Base-by-base conservation (phyloP, 2,888 invertebrate genomes). In the Pterostichus niger region DNA sequence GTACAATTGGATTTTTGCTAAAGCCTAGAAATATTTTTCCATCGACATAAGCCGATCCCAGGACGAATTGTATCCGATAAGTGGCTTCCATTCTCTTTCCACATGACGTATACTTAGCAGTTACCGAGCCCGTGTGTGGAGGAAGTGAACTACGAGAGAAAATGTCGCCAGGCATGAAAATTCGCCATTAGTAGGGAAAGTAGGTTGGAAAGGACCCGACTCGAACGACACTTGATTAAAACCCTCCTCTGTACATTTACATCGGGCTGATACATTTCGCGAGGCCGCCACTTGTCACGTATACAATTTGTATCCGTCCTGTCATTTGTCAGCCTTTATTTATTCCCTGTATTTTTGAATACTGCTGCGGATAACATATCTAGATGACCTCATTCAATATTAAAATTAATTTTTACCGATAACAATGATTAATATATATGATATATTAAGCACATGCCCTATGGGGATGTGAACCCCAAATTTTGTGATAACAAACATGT, bases 141-240 rank as follows among this genome's bases (percentile, higher is more conserved):
- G 40, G 40, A 40, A 40, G 40, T 40, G 9, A 59, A 31, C 59
- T n/a, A 13, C 68, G 44, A 13, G 75, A 24, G 75, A 49, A 75
- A 75, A 52, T 75, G 75, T 75, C 33, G 24, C 54, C 49, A 75
- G 54, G 75, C 75, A 75, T 75, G 75, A 75, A 75, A 75, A 75
- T 75, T 75, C 75, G 52, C 75, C 75, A 75, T 75, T 75, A 75
- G 75, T 54, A 54, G 44, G 68, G 13, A 56, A 71, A 44, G 44
- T 44, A 40, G 40, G 40, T 6, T 40, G 9, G 40, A 40, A 40
- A 24, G 68, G 44, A 35, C 15, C 64, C 64, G n/a, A 13, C 40
- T 40, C 44, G 73, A 13, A 24, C 75, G 75, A 4, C 75, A 75
- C 75, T 75, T 75, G 75, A 75, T 75, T 71, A 71, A 71, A 71